A percentile compares a stretch with the other conserved stretches of the same genome.
phyloP scores from a whole-genome alignment of 2,888 invertebrate species.

The Apomyelois bistriatella region DNA sequence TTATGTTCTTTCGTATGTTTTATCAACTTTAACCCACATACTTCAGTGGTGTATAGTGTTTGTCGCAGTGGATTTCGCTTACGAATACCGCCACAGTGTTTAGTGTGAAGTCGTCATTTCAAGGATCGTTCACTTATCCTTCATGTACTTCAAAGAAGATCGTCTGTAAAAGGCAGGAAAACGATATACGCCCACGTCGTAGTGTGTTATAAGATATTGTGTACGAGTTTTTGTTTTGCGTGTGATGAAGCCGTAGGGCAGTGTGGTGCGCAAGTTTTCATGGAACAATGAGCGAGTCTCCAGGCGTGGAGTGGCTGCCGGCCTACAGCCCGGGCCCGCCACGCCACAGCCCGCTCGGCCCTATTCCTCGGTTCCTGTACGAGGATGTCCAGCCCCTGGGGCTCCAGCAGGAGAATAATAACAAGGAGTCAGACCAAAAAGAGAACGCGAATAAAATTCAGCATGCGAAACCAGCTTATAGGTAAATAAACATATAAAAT shows the following conservation, averaged over 20 bases:
- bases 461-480: constrained; percentile 80
- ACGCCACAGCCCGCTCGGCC: constrained; percentile 73
- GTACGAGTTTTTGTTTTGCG: constrained; percentile 32
- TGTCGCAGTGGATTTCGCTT: constrained; percentile 31
- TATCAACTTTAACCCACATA: constrained; percentile 38
- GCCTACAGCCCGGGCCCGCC: constrained; percentile 74
- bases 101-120: constrained; percentile 60
- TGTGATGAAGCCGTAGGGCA: constrained; percentile 14
- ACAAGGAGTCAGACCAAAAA: constrained; percentile 66
- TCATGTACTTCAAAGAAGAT: constrained; percentile 69
- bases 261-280: constrained; percentile 31
- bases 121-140: constrained; percentile 73
- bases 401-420: constrained; percentile 68
- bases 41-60: constrained; percentile 41
- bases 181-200: constrained; percentile 54
- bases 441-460: constrained; percentile 72
- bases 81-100: constrained; percentile 42
- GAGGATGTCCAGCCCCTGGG: constrained; percentile 70
- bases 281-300: constrained; percentile 75
- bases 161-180: constrained; percentile 66
- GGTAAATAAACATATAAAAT: constrained; percentile 47
- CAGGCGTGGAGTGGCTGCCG: constrained; percentile 78
- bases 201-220: constrained; percentile 37
- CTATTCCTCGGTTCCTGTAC: constrained; percentile 70
- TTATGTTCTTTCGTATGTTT: constrained; percentile 59